phyloP scores from a whole-genome alignment of 1,140 invertebrate genomes.

The Galleria mellonella region DNA sequence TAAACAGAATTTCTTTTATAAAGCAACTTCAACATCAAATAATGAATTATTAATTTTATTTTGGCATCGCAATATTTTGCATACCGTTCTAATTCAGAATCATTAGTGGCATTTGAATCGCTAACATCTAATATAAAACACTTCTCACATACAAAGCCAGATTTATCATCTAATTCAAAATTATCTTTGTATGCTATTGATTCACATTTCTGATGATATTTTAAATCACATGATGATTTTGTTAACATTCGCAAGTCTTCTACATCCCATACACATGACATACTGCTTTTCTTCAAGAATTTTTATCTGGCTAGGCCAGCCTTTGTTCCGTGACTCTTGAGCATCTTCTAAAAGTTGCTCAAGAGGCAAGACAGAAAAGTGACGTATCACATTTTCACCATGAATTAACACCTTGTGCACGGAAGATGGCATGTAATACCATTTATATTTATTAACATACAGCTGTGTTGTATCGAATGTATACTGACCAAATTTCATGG shows the following conservation, averaged over 20 bases:
- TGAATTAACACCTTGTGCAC: too few relatives aligned
- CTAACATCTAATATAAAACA: not conserved
- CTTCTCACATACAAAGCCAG: constrained; percentile 1
- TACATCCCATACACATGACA: constrained; percentile 3
- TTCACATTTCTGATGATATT: constrained; percentile 2
- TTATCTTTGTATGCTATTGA: constrained; percentile 1
- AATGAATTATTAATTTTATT: constrained; percentile 1
- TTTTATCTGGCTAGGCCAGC: not conserved
- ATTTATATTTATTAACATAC: too few relatives aligned
- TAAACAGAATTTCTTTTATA: constrained; percentile 1
- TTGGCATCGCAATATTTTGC: constrained; percentile 1
- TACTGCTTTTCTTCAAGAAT: not conserved
- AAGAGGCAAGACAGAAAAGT: too few relatives aligned
- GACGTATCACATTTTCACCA: too few relatives aligned
- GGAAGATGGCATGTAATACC: too few relatives aligned
- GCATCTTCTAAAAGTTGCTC: too few relatives aligned
- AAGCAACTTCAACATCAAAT: constrained; percentile 1
- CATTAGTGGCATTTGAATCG: not conserved
- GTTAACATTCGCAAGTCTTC: not conserved
- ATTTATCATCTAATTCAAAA: not conserved
- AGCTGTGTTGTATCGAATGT: too few relatives aligned
- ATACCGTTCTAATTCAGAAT: constrained; percentile 1
- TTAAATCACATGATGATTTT: not conserved
- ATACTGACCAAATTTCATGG: too few relatives aligned
- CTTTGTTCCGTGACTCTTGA: too few relatives aligned